phyloP scores from a whole-genome alignment of 2,888 invertebrate species.

The Timema podura region DNA sequence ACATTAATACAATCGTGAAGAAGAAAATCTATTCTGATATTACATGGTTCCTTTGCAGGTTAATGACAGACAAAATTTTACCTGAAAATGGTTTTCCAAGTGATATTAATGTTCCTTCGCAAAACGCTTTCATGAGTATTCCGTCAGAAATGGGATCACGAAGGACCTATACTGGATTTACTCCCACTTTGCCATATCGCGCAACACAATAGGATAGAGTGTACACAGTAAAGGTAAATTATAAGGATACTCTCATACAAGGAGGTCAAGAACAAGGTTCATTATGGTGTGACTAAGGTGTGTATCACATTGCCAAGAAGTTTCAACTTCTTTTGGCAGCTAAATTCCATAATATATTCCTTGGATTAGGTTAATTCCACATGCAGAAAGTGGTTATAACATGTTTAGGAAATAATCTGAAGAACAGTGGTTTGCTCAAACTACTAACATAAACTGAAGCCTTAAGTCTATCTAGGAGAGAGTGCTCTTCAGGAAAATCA shows the following conservation, averaged over 20 bases:
- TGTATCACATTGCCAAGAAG: not conserved
- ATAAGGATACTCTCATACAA: not conserved
- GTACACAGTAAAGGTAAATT: not conserved
- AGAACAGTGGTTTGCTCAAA: not conserved
- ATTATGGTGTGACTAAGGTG: not conserved
- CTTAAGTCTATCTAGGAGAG: not conserved
- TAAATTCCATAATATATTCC: not conserved
- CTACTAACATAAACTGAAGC: not conserved
- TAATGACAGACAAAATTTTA: not conserved
- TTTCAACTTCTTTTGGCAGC: not conserved
- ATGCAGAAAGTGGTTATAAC: not conserved
- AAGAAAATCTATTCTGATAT: not conserved
- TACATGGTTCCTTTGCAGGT: not conserved
- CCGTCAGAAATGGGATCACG: not conserved
- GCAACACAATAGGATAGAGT: conserved; percentile 5
- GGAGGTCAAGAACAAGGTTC: not conserved
- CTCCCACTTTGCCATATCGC: not conserved
- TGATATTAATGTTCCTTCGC: not conserved
- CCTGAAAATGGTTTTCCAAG: not conserved
- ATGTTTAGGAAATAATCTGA: not conserved
- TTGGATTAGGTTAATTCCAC: not conserved
- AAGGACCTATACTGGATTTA: not conserved
- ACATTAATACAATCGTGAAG: not conserved
- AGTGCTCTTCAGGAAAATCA: not conserved
- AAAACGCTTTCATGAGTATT: not conserved